Base-by-base conservation (phyloP, 1,140 invertebrate species). In the Geopemphigus sp. region DNA sequence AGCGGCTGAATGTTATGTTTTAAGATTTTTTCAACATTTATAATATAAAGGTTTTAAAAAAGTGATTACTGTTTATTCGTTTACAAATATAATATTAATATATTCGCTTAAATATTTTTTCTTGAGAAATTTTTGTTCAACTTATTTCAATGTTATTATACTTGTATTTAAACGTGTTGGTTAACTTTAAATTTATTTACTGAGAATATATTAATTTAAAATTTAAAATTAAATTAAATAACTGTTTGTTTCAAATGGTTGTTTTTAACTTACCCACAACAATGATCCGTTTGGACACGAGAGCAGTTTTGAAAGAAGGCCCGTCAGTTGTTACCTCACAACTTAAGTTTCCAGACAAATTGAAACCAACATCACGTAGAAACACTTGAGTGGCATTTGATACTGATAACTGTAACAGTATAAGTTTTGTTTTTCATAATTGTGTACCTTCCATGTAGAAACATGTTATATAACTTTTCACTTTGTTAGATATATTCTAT, bases 271-370 rank as follows among this genome's bases (percentile, higher is more conserved):
- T 32, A 83, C 83, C 83, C 15, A 84, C 81, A 24, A 84, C 83
- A 80, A 83, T 83, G 50, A 84, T 81, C 50, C 80, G 80, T 72
- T 80, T 76, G 5, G 81, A 81, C 15, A 80, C 82, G n/a, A 81
- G n/a, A 1, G 82, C 82, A 17, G 82, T 83, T 54, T 61, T 72
- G 83, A 94, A 94, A 39, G 89, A 89, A 10, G 92, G 92, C 6
- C 90, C 89, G 83, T 94, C 93, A 10, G 92, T 92, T 0, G 93
- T 93, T 59, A 95, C 92, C 88, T 95, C 93, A 84, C 94, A 95
- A 84, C 90, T 92, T 86, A 94, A 93, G 85, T 91, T 92, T n/a
- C 93, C 94, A 45, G 91, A 90, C 45, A 93, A 86, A 53, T 88
- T 88, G 80, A 93, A 90, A 80, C 90, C 90, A 81, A 94, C 89